phyloP scores from a whole-genome alignment of 2,888 invertebrate species.

The Volucella inanis region DNA sequence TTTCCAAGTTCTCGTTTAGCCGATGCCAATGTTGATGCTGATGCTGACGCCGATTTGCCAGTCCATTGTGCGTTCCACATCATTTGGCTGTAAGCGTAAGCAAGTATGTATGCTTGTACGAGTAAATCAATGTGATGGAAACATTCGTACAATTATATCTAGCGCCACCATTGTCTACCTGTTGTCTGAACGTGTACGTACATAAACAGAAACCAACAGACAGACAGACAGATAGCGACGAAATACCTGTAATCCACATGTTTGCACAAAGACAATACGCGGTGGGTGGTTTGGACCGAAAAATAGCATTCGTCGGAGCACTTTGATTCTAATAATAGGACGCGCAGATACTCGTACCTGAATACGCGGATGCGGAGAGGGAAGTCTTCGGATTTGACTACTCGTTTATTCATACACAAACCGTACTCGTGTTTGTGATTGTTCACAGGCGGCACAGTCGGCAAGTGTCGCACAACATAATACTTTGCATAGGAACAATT shows the following conservation, averaged over 20 bases:
- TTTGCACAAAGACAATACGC: conserved; percentile 39
- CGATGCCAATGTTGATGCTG: conserved; percentile 20
- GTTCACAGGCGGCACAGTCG: background rate
- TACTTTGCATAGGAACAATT: conserved; percentile 23
- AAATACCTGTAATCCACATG: conserved; percentile 22
- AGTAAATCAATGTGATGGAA: background rate
- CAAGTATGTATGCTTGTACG: too few species aligned
- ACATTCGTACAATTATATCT: conserved; percentile 13
- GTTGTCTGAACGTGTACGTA: conserved; percentile 48
- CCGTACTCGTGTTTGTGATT: too few species aligned
- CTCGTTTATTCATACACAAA: too few species aligned
- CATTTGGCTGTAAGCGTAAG: conserved; percentile 4
- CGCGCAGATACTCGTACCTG: conserved; percentile 4
- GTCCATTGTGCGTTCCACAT: conserved; percentile 57
- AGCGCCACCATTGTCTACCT: conserved; percentile 49
- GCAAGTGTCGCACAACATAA: background rate
- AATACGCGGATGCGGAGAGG: conserved; percentile 2
- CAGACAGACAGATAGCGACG: background rate
- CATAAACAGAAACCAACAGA: conserved; percentile 14
- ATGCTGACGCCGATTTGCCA: conserved; percentile 15
- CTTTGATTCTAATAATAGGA: conserved; percentile 28
- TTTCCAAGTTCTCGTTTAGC: conserved; percentile 33
- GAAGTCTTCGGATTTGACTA: too few species aligned
- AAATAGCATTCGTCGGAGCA: background rate
- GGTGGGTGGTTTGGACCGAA: conserved; percentile 9